A percentile compares a stretch with the other conserved stretches of the same genome.
phyloP scores from a whole-genome alignment of 2,888 invertebrate genomes.

The Dromius quadrimaculatus region DNA sequence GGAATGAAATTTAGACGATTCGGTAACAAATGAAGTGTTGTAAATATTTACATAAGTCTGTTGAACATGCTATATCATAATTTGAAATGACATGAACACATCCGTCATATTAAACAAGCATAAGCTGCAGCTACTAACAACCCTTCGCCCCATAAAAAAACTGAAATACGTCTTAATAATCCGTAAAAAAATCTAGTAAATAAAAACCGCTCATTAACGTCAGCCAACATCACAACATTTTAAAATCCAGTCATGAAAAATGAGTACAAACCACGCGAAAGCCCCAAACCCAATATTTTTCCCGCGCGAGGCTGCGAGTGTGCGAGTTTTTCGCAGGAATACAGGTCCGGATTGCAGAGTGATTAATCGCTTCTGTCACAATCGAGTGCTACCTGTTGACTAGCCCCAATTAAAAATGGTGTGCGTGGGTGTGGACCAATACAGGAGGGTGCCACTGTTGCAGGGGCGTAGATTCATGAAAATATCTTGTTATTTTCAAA shows the following conservation, averaged over 20 bases:
- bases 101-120: slow-evolving; percentile 25
- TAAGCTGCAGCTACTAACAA: slow-evolving; percentile 4
- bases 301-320: slow-evolving; percentile 5
- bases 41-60: slow-evolving; percentile 18
- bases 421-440: slow-evolving; percentile 55
- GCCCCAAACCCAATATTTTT: slow-evolving; percentile 40
- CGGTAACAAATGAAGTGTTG: slow-evolving; percentile 7
- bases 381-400: slow-evolving; percentile 52
- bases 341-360: background rate
- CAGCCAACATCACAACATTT: slow-evolving; percentile 46
- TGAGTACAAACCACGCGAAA: slow-evolving; percentile 46
- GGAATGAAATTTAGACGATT: too few species aligned
- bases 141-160: slow-evolving; percentile 22
- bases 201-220: slow-evolving; percentile 44
- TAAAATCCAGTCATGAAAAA: slow-evolving; percentile 42
- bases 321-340: slow-evolving; percentile 16
- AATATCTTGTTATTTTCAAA: too few species aligned
- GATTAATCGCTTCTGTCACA: slow-evolving; percentile 43
- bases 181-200: slow-evolving; percentile 35
- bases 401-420: slow-evolving; percentile 60
- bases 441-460: too few species aligned
- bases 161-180: slow-evolving; percentile 40
- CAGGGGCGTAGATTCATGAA: too few species aligned
- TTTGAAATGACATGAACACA: slow-evolving; percentile 27
- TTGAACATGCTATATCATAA: slow-evolving; percentile 8